Evolutionary conservation across 2,797 vertebrate genomes (phyloP), one percentile per base, ranked within the genome.

Genomic region (Taenioides sp.): DNA sequence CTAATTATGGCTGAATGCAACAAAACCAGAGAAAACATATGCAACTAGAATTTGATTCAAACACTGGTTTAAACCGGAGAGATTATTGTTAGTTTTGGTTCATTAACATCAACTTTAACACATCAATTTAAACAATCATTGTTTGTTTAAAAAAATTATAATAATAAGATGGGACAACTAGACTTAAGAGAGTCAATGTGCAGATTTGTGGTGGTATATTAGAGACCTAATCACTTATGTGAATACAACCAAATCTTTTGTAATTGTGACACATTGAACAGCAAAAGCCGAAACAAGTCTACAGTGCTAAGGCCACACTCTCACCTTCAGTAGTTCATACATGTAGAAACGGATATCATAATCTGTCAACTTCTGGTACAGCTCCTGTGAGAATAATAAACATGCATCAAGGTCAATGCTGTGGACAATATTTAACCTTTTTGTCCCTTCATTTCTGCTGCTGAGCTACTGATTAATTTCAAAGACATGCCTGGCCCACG

Each of bases 331-430:
- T 93, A 98, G 96, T 94, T 98, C 97, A 91, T 96, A 98, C 95
- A 98, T 96, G 92, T 98, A 98, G 95, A 97, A 98, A 85, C 97
- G 96, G 87, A 98, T 97, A 94, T 98, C 97, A 87, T 96, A 98
- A 92, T 98, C 97, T 91, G 97, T 98, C 94, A 98, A 93, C 93
- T 97, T 98, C 96, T 98, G 97, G 92, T 98, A 98, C 86, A 98
- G 93, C 94, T 98, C 97, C 97, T 98, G 92, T 79, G 92, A 91
- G 37, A 86, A 72, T 58, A 7, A 80, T 31, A 67, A 69, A 73
- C 47, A 70, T 27, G 43, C 16, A 37, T 79, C 1, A 80, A 59
- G 14, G 34, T 61, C 11, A 0, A 27, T 16, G 0, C 14, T 25
- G 4, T 7, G 50, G 0, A 67, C 65, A 57, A 67, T 14, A 49